Percentiles rank a stretch among this genome's conserved stretches.
phyloP scores from a whole-genome alignment of 2,888 invertebrate species.

The Watsonalla cultraria region DNA sequence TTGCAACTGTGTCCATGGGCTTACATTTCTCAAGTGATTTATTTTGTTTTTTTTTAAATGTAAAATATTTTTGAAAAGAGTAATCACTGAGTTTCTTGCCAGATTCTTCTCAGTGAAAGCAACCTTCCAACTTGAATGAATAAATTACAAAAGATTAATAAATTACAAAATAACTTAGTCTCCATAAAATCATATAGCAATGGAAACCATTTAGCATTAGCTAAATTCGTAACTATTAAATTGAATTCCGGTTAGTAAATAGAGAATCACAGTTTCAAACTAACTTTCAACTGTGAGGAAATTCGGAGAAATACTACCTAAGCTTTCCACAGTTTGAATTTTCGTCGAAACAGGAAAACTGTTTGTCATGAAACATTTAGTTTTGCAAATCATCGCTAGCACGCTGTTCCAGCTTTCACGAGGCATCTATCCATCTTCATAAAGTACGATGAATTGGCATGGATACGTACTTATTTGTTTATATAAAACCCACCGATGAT shows the following conservation, averaged over 20 bases:
- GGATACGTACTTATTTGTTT: neutral
- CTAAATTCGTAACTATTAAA: slow-evolving; percentile 19
- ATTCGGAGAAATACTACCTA: neutral
- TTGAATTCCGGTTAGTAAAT: slow-evolving; percentile 30
- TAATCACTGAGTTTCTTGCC: no score
- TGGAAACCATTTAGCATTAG: slow-evolving; percentile 7
- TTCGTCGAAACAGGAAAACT: slow-evolving; percentile 10
- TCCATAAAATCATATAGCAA: neutral
- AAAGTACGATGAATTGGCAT: neutral
- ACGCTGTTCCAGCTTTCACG: slow-evolving; percentile 10
- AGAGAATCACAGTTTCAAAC: slow-evolving; percentile 39
- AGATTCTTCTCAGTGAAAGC: no score
- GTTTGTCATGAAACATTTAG: slow-evolving; percentile 22
- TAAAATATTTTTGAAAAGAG: no score
- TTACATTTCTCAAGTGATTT: no score
- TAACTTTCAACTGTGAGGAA: slow-evolving; percentile 38
- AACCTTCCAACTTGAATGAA: no score
- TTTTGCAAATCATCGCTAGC: slow-evolving; percentile 23
- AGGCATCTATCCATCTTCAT: neutral
- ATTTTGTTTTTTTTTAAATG: no score
- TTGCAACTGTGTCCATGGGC: no score
- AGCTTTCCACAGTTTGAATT: neutral
- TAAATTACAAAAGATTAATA: no score
- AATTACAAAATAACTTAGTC: neutral
- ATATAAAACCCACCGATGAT: neutral